Evolutionary conservation across 2,888 invertebrate genomes (phyloP).

Genomic region (Drosophila antonietae): DNA sequence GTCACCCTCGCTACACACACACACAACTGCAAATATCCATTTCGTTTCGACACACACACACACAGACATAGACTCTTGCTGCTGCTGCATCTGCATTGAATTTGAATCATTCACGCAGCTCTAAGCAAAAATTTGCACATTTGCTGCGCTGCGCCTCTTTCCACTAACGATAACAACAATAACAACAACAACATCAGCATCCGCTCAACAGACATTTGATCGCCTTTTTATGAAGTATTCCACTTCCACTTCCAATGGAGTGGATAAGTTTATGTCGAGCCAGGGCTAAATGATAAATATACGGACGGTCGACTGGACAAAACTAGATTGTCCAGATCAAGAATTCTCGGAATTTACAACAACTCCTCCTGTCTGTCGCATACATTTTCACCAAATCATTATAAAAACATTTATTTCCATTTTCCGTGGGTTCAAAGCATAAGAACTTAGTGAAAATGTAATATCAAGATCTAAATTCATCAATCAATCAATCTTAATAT

Average conservation of each 20-base stretch:
- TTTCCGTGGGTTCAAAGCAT: too few species aligned
- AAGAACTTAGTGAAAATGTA: too few species aligned
- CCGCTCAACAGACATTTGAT: slow-evolving; percentile 25
- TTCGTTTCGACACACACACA: slow-evolving; percentile 1
- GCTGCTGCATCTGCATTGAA: slow-evolving; percentile 48
- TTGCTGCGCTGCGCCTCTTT: slow-evolving; percentile 24
- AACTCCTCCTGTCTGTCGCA: too few species aligned
- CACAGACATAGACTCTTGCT: neutral
- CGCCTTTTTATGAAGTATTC: slow-evolving; percentile 22
- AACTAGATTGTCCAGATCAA: too few species aligned
- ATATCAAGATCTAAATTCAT: too few species aligned
- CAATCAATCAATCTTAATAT: too few species aligned
- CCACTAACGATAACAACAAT: neutral
- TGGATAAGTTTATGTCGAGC: slow-evolving; percentile 10
- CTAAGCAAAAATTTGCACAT: slow-evolving; percentile 44
- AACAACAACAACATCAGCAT: neutral
- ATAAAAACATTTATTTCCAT: neutral
- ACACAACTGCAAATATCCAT: slow-evolving; percentile 2
- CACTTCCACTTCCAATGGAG: slow-evolving; percentile 21
- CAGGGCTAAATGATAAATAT: slow-evolving; percentile 22
- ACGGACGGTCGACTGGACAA: neutral
- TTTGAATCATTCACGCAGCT: slow-evolving; percentile 38
- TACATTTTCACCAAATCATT: too few species aligned
- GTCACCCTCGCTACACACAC: slow-evolving; percentile 50
- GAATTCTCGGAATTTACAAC: too few species aligned